Evolutionary conservation across 2,797 vertebrate genomes (phyloP), one percentile per base, ranked within the genome.

Genomic region (Mionectes olivaceus): DNA sequence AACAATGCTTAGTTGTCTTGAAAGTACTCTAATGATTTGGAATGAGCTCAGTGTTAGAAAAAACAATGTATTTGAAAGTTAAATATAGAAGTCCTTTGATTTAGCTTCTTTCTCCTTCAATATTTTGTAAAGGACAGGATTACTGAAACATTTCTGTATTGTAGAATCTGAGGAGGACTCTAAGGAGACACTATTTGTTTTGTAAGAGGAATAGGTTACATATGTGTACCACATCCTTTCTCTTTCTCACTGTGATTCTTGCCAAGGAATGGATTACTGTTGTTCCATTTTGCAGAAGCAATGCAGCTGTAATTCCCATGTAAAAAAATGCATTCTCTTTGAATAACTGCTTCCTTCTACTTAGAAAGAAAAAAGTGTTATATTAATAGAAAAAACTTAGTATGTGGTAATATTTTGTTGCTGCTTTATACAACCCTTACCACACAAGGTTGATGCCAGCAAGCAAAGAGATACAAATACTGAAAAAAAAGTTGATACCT

Each of bases 241-340:
- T 89, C 60, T 74, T 86, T 85, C 87, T 95, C 25, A 17, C 53
- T 92, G 44, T 52, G 74, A 79, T 39, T 78, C 60, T 91, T 96
- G 90, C 63, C 84, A 93, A 93, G 69, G 73, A 94, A 57, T 85
- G 49, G 75, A 95, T 89, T 96, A 84, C 91, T 43, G 33, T 41
- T 57, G 41, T 64, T 83, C 41, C 37, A 46, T 93, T 87, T 94
- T 59, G 56, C 32, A 91, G 78, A 33, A 95, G 80, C 88, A 77
- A 35, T 81, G 57, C 57, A 74, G 44, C 21, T 90, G 56, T 74
- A 87, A 87, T 93, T 95, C 75, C 43, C 50, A 59, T 43, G 80
- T 74, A 91, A 19, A 87, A 90, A 90, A 94, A 77, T 56, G 11
- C n/a, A 83, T 91, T 87, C 37, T 37, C 14, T 60, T 83, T 90